Evolutionary conservation across 2,888 invertebrate species (phyloP).

Genomic region (Seira musarum): DNA sequence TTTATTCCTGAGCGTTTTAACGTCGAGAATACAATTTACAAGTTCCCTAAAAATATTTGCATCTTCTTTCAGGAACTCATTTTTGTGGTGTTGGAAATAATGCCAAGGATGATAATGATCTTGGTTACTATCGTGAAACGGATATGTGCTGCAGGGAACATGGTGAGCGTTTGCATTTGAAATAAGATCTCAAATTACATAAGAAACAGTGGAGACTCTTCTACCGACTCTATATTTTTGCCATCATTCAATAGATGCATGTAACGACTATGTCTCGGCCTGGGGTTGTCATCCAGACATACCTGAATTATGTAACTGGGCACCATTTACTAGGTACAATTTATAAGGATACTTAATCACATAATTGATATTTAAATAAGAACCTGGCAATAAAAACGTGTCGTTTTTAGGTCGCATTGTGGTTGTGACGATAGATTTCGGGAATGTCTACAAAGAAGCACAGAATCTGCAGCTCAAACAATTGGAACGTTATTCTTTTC

Average conservation of each 20-base stretch:
- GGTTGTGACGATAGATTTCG: conserved; percentile 83
- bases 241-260: conserved; percentile 47
- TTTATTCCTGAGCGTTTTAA: no score
- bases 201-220: neutral
- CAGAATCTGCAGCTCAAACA: conserved; percentile 81
- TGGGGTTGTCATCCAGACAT: conserved; percentile 69
- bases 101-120: conserved; percentile 78
- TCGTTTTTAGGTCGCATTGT: conserved; percentile 78
- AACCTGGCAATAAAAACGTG: no score
- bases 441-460: conserved; percentile 79
- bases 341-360: conserved; percentile 2
- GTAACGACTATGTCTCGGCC: conserved; percentile 58
- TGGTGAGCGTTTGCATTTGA: conserved; percentile 23
- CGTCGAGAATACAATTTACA: no score
- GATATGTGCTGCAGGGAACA: conserved; percentile 77
- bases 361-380: no score
- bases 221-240: neutral
- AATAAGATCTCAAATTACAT: neutral
- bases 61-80: conserved; percentile 77
- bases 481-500: conserved; percentile 84
- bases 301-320: conserved; percentile 79
- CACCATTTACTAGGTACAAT: conserved; percentile 77
- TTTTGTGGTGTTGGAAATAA: conserved; percentile 84
- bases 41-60: neutral
- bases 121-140: conserved; percentile 78